These are phyloP conservation scores for Cryptoprocta ferox DNA, from an alignment of 2,797 vertebrate genomes.

Conservation along the genomic window DNA sequence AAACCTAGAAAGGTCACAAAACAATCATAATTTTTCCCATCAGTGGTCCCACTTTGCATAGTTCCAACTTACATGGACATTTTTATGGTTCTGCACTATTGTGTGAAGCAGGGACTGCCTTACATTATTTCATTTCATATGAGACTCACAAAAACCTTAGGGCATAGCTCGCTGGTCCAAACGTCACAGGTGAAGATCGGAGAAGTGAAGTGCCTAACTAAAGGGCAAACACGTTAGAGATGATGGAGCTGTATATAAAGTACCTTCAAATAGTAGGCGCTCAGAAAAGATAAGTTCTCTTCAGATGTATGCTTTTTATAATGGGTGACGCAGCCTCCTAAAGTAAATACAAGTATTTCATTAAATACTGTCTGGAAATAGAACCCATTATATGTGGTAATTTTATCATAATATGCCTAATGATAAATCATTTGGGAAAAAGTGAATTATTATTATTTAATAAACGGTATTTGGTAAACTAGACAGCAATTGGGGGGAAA, in stretches of 20 bases:
- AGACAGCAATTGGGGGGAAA: not conserved
- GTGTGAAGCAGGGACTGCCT: not conserved
- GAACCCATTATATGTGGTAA: not conserved
- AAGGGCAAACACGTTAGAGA: slow-evolving; percentile 3
- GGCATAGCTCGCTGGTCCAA: not conserved
- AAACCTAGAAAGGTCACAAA: not conserved
- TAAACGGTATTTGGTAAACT: not conserved
- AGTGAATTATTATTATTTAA: not conserved
- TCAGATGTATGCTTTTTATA: not conserved
- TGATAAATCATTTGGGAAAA: slow-evolving; percentile 6
- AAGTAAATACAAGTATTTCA: not conserved
- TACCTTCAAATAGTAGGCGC: not conserved
- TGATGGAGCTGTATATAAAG: not conserved
- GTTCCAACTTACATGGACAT: not conserved
- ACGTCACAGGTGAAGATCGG: not conserved
- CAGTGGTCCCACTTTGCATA: not conserved
- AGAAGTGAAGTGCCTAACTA: not conserved
- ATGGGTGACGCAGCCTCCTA: not conserved
- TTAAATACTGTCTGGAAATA: not conserved
- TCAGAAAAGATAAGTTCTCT: not conserved
- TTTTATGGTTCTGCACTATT: not conserved
- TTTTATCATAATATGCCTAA: not conserved
- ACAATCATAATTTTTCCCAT: not conserved
- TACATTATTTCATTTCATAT: slow-evolving; percentile 51
- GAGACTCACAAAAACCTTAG: not conserved